Evolutionary conservation across 92 coral and sea anemone genomes (phyloP).

Genomic region (Zoanthus gigantus): DNA sequence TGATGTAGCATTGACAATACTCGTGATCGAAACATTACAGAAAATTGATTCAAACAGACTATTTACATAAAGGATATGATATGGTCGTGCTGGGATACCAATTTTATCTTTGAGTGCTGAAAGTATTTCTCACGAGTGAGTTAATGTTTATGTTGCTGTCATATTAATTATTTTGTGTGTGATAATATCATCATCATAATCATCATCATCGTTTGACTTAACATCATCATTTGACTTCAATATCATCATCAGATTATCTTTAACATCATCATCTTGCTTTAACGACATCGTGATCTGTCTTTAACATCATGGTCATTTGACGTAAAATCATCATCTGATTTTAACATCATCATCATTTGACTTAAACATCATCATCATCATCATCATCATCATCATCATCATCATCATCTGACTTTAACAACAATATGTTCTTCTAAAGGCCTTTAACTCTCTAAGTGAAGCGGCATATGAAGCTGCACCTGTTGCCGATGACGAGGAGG

Average conservation of each 20-base stretch:
- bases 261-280: neutral
- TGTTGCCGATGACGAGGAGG: conserved; percentile 78
- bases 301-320: too few relatives aligned
- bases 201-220: neutral
- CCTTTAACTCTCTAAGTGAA: conserved; percentile 93
- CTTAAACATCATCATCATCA: neutral
- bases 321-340: neutral
- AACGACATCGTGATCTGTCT: neutral
- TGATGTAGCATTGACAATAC: too few relatives aligned
- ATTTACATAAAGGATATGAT: too few relatives aligned
- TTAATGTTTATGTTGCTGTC: too few relatives aligned
- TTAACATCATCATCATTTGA: neutral
- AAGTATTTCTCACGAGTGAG: too few relatives aligned
- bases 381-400: neutral
- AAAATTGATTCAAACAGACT: too few relatives aligned
- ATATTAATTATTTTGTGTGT: too few relatives aligned
- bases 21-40: too few relatives aligned
- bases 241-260: neutral
- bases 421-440: conserved; percentile 51
- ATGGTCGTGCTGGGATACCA: too few relatives aligned
- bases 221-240: neutral
- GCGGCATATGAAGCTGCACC: conserved; percentile 97
- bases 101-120: too few relatives aligned
- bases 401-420: neutral
- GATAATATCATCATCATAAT: neutral